Evolutionary conservation across 2,113 vertebrate genomes (phyloP), one percentile per base, ranked within the genome.

Genomic region (Vulpes lagopus): DNA sequence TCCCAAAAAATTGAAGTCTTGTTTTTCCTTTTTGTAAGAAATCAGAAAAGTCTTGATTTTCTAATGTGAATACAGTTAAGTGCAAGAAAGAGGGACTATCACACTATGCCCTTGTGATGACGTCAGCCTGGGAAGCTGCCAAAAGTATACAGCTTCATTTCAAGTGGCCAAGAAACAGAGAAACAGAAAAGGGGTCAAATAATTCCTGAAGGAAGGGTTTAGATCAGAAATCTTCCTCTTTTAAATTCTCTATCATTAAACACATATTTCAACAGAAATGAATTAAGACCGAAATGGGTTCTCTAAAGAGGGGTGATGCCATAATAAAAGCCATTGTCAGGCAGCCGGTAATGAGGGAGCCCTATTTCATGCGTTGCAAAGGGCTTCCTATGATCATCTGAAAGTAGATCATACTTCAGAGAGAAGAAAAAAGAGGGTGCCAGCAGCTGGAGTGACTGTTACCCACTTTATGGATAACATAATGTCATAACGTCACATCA

Each of bases 151-250:
- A 53, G 89, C 49, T 97, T 94, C 53, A 73, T 49, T 94, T 90
- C 57, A 96, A 86, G 84, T 51, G 81, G 62, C 23, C 1, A 2
- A 81, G 81, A 96, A 49, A 55, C 17, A 93, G 64, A 95, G 55
- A 88, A 95, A 91, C 5, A 96, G 85, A 93, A 96, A 95, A 92
- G 95, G 35, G 85, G 57, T 95, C 87, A 96, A 84, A 96, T 91
- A 84, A 96, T 88, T 85, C 69, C 90, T 62, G 95, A 96, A 96
- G 64, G 84, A 89, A 96, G 62, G 79, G n/a, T 79, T 85, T 64
- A 81, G n/a, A 57, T 87, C 38, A 94, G 43, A 95, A 83, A 86
- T 51, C 38, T 67, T 89, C 65, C 32, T 82, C 94, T 89, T 95
- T 96, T 89, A 81, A 89, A 94, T 60, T 84, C 62, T 60, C 84